Base-by-base conservation (phyloP, 2,888 invertebrate genomes). In the Watsonalla binaria region DNA sequence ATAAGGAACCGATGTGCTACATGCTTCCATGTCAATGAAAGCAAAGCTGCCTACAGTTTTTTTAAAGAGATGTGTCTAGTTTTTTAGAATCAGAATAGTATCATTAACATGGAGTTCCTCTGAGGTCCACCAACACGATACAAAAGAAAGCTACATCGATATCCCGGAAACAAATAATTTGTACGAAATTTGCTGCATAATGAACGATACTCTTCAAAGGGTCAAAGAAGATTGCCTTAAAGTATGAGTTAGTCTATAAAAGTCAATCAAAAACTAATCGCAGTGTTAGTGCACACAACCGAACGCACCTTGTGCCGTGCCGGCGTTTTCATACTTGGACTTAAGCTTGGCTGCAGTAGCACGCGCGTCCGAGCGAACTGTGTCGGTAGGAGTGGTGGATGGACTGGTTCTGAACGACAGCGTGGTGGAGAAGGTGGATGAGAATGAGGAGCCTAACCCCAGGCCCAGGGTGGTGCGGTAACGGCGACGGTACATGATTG, bases 261-360 rank as follows among this genome's bases (percentile, higher is more conserved):
- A 49, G 8, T n/a, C 9, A 35, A 14, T 34, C 13, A 47, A 47
- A 34, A 52, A 52, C 14, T 42, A 9, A 53, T 53, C 56, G 56
- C 55, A 53, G 56, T 51, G 61, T 63, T 62, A 63, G 52, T 53
- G 57, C 61, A 66, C 15, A 64, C 62, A 63, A 62, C 58, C 60
- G 56, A 56, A 77, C 89, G 69, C 74, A 90, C 90, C 90, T 90
- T 90, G 90, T 54, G 90, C 88, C 50, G 89, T 90, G 57, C 90
- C 90, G 63, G 89, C 84, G 63, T 72, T 90, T 68, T 90, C 90
- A 68, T 90, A 90, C 79, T 90, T 90, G 55, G 90, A 79, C 70
- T 90, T 90, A 61, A 90, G 78, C 61, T 90, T 90, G 51, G 90
- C 90, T n/a, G 90, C 90, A 0, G 89, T 90, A 55, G 90, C 90